Evolutionary conservation across 37 sponge, comb jelly and placozoan genomes (phyloP).

Genomic region (Beroe forskalii): DNA sequence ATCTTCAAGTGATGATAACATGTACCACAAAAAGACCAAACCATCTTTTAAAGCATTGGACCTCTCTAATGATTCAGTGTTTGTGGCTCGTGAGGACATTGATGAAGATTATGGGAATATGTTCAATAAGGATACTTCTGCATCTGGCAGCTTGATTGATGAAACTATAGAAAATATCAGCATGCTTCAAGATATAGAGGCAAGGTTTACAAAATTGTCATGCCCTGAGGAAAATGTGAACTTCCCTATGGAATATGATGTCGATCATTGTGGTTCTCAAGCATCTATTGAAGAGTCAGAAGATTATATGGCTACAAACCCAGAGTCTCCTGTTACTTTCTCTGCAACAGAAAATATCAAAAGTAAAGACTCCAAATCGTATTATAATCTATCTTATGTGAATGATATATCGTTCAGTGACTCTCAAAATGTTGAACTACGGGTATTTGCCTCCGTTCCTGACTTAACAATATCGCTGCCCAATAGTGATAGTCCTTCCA

Average conservation of each 20-base stretch:
- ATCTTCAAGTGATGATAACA: not conserved
- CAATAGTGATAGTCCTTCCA: not conserved
- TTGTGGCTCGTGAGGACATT: not conserved
- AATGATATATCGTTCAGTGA: conserved; percentile 38
- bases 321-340: conserved; percentile 11
- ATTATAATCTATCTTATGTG: conserved; percentile 51
- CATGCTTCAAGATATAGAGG: conserved; percentile 29
- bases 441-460: not conserved
- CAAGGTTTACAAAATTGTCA: conserved; percentile 6
- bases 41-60: not conserved
- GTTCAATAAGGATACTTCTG: not conserved
- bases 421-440: not conserved
- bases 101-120: conserved; percentile 1
- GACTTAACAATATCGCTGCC: too few relatives aligned
- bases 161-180: conserved; percentile 29
- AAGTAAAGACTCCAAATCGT: conserved; percentile 11
- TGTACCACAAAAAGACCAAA: not conserved
- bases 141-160: conserved; percentile 14
- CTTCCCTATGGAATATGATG: not conserved
- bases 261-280: not conserved
- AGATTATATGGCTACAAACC: not conserved
- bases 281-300: not conserved
- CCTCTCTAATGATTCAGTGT: not conserved
- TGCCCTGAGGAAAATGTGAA: not conserved
- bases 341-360: conserved; percentile 40